A percentile compares a stretch with the other conserved stretches of the same genome.
phyloP scores from a whole-genome alignment of 2,888 invertebrate species.

The Hetaerina titia region DNA sequence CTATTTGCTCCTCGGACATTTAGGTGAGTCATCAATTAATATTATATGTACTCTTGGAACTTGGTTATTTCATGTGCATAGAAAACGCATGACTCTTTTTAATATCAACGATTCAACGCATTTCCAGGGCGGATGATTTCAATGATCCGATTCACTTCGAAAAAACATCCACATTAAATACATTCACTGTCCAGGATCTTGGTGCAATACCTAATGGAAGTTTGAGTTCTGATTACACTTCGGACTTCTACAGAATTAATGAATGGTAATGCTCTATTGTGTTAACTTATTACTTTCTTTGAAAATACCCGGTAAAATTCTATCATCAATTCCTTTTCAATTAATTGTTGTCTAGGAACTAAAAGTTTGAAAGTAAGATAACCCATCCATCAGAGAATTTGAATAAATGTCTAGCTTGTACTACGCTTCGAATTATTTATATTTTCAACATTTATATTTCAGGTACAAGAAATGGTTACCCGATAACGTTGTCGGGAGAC shows the following conservation, averaged over 20 bases:
- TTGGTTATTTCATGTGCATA: too few relatives aligned
- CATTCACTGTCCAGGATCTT: slow-evolving; percentile 91
- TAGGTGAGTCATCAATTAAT: slow-evolving; percentile 74
- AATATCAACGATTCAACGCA: slow-evolving; percentile 70
- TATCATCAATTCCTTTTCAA: not conserved
- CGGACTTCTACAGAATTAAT: slow-evolving; percentile 93
- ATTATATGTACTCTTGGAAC: too few relatives aligned
- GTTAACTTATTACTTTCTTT: not conserved
- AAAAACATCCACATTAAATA: slow-evolving; percentile 96
- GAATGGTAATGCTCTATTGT: slow-evolving; percentile 84
- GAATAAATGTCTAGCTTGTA: not conserved
- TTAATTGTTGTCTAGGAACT: not conserved
- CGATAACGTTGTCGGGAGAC: slow-evolving; percentile 87
- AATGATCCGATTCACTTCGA: slow-evolving; percentile 97
- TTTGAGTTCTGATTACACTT: slow-evolving; percentile 91
- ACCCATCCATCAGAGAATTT: not conserved
- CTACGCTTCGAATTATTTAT: not conserved
- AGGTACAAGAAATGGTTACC: slow-evolving; percentile 93
- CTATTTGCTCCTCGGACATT: slow-evolving; percentile 96
- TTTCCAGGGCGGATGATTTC: slow-evolving; percentile 89
- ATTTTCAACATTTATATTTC: slow-evolving; percentile 70
- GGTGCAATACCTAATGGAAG: slow-evolving; percentile 91
- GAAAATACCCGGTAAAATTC: too few relatives aligned
- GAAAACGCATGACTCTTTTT: too few relatives aligned
- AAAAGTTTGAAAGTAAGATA: too few relatives aligned